Base-by-base conservation (phyloP, 2,797 vertebrate genomes). In the Acanthiza pusilla region DNA sequence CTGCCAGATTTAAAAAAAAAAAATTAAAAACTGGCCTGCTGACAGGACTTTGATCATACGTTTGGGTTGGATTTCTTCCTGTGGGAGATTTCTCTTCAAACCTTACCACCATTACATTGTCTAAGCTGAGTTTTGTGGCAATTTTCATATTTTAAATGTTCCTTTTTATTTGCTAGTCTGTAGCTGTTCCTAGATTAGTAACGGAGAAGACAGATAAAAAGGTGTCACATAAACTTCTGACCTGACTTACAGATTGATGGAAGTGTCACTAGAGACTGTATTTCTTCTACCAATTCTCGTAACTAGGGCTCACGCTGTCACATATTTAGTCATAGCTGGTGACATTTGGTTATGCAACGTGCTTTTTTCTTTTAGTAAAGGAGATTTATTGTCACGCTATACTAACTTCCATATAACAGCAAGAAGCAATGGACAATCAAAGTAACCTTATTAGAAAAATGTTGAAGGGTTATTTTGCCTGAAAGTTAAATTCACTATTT, bases 81-180 rank as follows among this genome's bases (percentile, higher is more conserved):
- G 40, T 74, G 54, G 29, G 57, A 88, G 76, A 80, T 88, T 84
- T 91, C 61, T 85, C 71, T 90, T 95, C 73, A 71, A 94, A 62
- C 32, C n/a, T 76, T 77, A 65, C 36, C 34, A 43, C 34, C 63
- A 57, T 86, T 88, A 80, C 65, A 65, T 86, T 30, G 38, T 48
- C 63, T 66, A 78, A 50, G 27, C 32, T 88, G 60, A 88, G n/a
- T 89, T 96, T 91, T 89, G 83, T 91, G 89, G 42, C 9, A 65
- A 40, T 48, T 66, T 81, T 43, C 19, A 1, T 68, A 85, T 86
- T 97, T 95, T 60, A 93, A 90, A 42, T 75, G 27, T 91, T 94
- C 29, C 34, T 78, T 93, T 95, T 91, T 90, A 68, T 75, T 91
- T 96, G 45, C 81, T 78, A 77, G 68, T 79, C 75, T 83, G 13